These are phyloP conservation scores for Apocheima hispidaria DNA, from an alignment of 2,888 invertebrate genomes.

Conservation along the genomic window DNA sequence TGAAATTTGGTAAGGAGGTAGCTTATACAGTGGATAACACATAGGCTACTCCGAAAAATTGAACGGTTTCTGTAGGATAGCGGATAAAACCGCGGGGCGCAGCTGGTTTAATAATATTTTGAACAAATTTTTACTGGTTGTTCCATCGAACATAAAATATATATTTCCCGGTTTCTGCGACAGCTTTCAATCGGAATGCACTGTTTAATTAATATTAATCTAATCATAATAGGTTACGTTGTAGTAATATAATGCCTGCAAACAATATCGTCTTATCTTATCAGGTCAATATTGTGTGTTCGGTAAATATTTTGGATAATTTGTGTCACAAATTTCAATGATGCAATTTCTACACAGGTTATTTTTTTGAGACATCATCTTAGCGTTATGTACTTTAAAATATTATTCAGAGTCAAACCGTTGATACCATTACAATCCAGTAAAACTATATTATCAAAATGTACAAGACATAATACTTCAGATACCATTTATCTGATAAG, in stretches of 20 bases:
- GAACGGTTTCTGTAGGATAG: too few relatives aligned
- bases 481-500: constrained; percentile 13
- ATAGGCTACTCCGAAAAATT: too few relatives aligned
- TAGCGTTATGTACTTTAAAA: neutral
- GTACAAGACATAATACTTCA: constrained; percentile 6
- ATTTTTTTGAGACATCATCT: too few relatives aligned
- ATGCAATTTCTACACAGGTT: neutral
- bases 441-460: constrained; percentile 3
- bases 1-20: too few relatives aligned
- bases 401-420: neutral
- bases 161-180: neutral
- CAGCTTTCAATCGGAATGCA: neutral
- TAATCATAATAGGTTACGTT: neutral
- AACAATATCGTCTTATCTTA: constrained; percentile 13
- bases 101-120: too few relatives aligned
- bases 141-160: too few relatives aligned
- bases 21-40: too few relatives aligned
- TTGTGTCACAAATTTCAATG: neutral
- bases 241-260: neutral
- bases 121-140: too few relatives aligned
- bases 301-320: constrained; percentile 7
- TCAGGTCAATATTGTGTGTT: constrained; percentile 1
- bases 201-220: neutral
- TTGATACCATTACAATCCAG: neutral
- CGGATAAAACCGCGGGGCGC: too few relatives aligned